Evolutionary conservation across 2,888 invertebrate species (phyloP), one percentile per base, ranked within the genome.

Genomic region (Ophion costatus): DNA sequence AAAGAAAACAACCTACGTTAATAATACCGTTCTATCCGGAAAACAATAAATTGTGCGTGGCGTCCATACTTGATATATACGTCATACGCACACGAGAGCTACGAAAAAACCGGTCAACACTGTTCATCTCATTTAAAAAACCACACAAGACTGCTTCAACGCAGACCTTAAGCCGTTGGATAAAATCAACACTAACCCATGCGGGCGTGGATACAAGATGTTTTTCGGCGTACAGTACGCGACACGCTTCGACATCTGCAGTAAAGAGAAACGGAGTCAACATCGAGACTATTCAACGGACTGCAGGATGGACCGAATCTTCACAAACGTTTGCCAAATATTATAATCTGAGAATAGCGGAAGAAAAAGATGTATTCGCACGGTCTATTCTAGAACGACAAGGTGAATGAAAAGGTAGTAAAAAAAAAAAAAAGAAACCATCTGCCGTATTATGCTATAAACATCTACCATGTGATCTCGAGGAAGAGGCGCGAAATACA

Each of bases 1-100:
- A n/a, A n/a, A n/a, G n/a, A n/a, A n/a, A n/a, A n/a, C n/a, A n/a
- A n/a, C n/a, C n/a, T n/a, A n/a, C 61, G 56, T 67, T 78, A 29
- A 79, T 14, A n/a, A 70, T 82, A 6, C 82, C 84, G 6, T 79
- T 79, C 71, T 81, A 75, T 61, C n/a, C n/a, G n/a, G n/a, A n/a
- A n/a, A n/a, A n/a, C n/a, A n/a, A 20, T 9, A 1, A 24, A 59
- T 33, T 82, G 11, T 84, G 82, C 71, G 56, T 45, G 33, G 79
- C 75, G 0, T 70, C 66, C 6, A 56, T 71, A 7, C 33, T 79
- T 2, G 51, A 79, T 17, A n/a, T n/a, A 51, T 84, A 84, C 33
- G 42, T 82, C 20, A 20, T 69, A 10, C 51, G 9, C 20, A 84
- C 78, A 10, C 45, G 64, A 56, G 29, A 67, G 0, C 64, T 81